Evolutionary conservation across 2,113 vertebrate genomes (phyloP), one percentile per base, ranked within the genome.

Genomic region (Seriola dumerili): DNA sequence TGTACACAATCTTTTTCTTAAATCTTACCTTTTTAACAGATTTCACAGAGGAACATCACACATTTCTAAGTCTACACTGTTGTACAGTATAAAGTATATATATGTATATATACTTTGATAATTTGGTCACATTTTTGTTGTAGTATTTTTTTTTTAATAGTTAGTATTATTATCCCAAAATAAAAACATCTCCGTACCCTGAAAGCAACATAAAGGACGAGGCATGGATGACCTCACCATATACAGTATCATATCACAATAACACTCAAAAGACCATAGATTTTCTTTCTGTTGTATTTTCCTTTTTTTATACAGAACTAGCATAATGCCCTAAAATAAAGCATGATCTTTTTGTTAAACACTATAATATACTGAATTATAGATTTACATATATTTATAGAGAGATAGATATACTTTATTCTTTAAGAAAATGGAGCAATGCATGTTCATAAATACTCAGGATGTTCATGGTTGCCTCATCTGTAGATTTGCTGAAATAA

Each of bases 281-380:
- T 70, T 68, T 62, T 78, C 84, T 83, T 81, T 82, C 67, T 84
- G 65, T 76, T 52, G 44, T 78, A 67, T 87, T 78, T 80, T 74
- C 9, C 40, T 81, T 80, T 71, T 79, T 82, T 88, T 89, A 79
- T 90, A 93, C 79, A 92, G 71, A 89, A 91, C 78, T 87, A 91
- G 80, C 78, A 50, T 85, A 94, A 93, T 92, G 80, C 89, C 85
- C 88, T 91, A 90, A 94, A 94, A 95, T 96, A 94, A 95, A 95
- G 94, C 91, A 92, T 91, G 93, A 94, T 95, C 95, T 94, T 96
- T 85, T 84, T 83, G 78, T 69, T 44, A 32, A 90, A 92, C 88
- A 92, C 81, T 88, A 38, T 87, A 74, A 89, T 88, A 90, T 84
- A 90, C 63, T 85, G 64, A 93, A 91, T 89, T 91, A 87, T 76